phyloP scores from a whole-genome alignment of 2,888 invertebrate genomes.

The Podabrus alpinus region DNA sequence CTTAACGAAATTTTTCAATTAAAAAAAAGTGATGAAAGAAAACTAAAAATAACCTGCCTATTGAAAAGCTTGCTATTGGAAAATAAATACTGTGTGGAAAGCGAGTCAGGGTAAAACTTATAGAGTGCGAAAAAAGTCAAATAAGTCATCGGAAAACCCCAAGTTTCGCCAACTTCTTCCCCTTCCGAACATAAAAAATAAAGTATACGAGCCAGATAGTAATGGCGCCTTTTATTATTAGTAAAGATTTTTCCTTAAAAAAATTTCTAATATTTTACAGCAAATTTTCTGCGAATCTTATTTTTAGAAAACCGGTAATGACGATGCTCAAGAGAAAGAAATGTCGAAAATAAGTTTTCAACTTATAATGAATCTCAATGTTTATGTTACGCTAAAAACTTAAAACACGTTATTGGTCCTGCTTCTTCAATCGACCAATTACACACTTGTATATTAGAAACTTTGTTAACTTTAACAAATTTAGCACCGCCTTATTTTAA shows the following conservation, averaged over 20 bases:
- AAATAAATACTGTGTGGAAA: background rate
- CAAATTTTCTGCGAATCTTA: background rate
- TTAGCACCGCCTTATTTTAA: background rate
- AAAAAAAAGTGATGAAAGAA: background rate
- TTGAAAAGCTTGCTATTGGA: background rate
- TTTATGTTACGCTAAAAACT: background rate
- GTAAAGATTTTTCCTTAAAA: background rate
- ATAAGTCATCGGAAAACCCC: background rate
- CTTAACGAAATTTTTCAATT: background rate
- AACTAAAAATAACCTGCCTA: background rate
- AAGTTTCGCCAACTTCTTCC: background rate
- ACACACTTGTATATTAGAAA: background rate
- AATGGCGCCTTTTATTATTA: background rate
- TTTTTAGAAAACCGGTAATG: background rate
- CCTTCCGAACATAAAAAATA: background rate
- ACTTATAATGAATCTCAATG: background rate
- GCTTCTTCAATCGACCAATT: background rate
- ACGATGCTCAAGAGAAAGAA: background rate
- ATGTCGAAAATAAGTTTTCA: background rate
- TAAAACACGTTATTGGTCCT: background rate
- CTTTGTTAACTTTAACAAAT: background rate
- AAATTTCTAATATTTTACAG: background rate
- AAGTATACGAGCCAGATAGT: background rate
- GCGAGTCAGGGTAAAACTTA: background rate
- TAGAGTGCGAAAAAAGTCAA: background rate